Evolutionary conservation across 2,888 invertebrate genomes (phyloP).

Genomic region (Harpalus rufipes): DNA sequence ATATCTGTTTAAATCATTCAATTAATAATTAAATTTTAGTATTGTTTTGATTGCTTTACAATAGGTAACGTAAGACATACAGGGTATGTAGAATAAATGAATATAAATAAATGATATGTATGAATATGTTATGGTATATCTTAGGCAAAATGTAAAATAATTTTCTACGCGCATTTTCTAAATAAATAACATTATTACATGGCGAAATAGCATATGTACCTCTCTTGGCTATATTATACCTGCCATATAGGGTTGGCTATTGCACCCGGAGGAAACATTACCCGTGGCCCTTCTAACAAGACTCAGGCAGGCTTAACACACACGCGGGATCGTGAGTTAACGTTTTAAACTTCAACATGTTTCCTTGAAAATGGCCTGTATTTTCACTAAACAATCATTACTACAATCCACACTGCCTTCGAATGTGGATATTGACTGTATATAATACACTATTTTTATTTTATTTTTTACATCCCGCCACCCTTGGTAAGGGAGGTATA

Average conservation of each 20-base stretch:
- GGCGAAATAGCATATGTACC: conserved; percentile 5
- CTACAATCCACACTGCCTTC: background rate
- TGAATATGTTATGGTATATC: background rate
- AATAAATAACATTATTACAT: conserved; percentile 49
- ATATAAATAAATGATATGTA: no score
- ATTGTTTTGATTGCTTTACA: background rate
- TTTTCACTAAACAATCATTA: conserved; percentile 39
- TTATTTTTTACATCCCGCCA: no score
- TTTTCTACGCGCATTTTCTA: background rate
- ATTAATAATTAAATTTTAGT: conserved; percentile 3
- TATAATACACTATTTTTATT: no score
- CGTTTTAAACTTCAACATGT: conserved; percentile 45
- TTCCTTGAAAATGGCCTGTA: conserved; percentile 41
- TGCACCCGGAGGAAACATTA: conserved; percentile 27
- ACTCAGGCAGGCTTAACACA: conserved; percentile 30
- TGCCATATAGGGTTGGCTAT: conserved; percentile 9
- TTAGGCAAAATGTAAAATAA: conserved; percentile 9
- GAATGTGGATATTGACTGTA: no score
- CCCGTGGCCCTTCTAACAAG: conserved; percentile 9
- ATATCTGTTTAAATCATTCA: conserved; percentile 3
- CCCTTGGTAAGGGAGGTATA: no score
- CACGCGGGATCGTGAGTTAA: conserved; percentile 33
- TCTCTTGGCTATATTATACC: background rate
- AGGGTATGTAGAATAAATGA: no score
- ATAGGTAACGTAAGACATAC: background rate